Base-by-base conservation (phyloP, 53 echinoderm and acorn worm species). In the Luidia sarsii region DNA sequence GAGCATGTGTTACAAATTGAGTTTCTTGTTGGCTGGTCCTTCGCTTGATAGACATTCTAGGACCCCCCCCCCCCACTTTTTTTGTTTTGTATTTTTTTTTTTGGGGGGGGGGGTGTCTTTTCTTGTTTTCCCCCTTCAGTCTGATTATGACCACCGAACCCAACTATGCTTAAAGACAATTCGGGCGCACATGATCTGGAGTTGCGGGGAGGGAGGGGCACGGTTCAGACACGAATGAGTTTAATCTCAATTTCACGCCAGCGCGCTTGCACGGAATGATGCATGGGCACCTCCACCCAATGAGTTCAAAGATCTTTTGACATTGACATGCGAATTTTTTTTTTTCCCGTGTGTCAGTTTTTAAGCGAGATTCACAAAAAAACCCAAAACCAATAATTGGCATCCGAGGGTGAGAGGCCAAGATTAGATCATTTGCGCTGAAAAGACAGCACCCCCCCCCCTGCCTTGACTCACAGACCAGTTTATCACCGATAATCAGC, bases 1-100 rank as follows among this genome's bases (percentile, higher is more conserved):
- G 77, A 77, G 77, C 77, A 77, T 77, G 77, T 77, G 77, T 77
- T 77, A 77, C 77, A 77, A 77, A 77, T 77, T 77, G 77, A 77
- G 77, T 77, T 77, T 77, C 77, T 77, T 77, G 77, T 77, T 48
- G 25, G 43, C 35, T 11, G 37, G 30, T 45, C 39, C 60, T 60
- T 59, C 61, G 61, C 59, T 60, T 45, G 59, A 77, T 77, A 59
- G 61, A 55, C 77, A 61, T 61, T 77, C 38, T 21, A 29, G n/a
- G 18, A 43, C 45, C 61, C 77, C n/a, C n/a, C n/a, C n/a, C n/a
- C n/a, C n/a, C n/a, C n/a, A n/a, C n/a, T n/a, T n/a, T n/a, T n/a
- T n/a, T n/a, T n/a, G n/a, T n/a, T n/a, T n/a, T n/a, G n/a, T n/a
- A n/a, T 29, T 57, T 7, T n/a, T n/a, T n/a, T n/a, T n/a, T n/a